Evolutionary conservation across 2,113 vertebrate genomes (phyloP).

Genomic region (Ochotona princeps): DNA sequence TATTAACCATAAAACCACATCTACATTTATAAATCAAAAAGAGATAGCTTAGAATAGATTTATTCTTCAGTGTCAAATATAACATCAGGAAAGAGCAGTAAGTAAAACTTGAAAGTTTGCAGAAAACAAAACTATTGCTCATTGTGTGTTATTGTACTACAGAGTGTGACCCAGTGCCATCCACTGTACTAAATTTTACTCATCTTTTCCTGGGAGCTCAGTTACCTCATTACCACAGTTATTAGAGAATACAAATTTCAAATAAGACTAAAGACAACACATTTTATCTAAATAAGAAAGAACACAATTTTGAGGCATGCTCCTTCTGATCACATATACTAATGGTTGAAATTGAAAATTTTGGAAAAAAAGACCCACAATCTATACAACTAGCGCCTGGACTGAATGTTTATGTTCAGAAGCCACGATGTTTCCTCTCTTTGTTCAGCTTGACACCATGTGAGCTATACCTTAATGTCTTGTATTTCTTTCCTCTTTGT

Average conservation of each 20-base stretch:
- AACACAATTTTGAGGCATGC: background rate
- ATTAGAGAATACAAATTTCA: slow-evolving; percentile 30
- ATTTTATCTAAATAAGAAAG: background rate
- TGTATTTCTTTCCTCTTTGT: too few relatives aligned
- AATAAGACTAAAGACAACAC: background rate
- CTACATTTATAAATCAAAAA: too few relatives aligned
- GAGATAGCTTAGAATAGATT: too few relatives aligned
- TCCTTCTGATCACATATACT: background rate
- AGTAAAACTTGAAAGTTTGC: too few relatives aligned
- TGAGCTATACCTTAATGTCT: too few relatives aligned
- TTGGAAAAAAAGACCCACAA: background rate
- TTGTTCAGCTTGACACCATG: background rate
- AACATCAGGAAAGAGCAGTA: too few relatives aligned
- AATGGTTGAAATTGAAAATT: background rate
- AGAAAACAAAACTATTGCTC: background rate
- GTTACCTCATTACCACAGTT: background rate
- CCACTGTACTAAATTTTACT: background rate
- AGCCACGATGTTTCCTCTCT: background rate
- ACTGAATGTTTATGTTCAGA: background rate
- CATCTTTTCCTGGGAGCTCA: background rate
- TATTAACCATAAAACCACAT: too few relatives aligned
- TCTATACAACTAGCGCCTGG: background rate
- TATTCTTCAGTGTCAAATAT: too few relatives aligned
- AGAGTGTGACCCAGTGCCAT: background rate
- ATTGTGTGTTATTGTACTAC: background rate